A percentile compares a stretch with the other conserved stretches of the same genome.
phyloP scores from a whole-genome alignment of 2,113 vertebrate species.

The Anarrhichthys ocellatus region DNA sequence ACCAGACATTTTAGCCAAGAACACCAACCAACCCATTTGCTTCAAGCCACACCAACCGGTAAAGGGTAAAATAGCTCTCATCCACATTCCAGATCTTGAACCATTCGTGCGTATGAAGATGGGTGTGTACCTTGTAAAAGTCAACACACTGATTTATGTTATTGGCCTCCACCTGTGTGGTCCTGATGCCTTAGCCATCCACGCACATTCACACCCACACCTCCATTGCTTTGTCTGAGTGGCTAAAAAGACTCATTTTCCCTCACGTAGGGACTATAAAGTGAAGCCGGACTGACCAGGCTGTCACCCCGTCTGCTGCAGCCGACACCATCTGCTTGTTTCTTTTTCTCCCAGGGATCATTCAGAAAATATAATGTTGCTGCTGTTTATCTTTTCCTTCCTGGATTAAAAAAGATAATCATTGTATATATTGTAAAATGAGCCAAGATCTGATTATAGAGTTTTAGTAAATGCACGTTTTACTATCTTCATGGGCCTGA shows the following conservation, averaged over 20 bases:
- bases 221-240: conserved; percentile 30
- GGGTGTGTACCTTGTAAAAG: conserved; percentile 66
- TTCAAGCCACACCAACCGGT: neutral
- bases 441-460: neutral
- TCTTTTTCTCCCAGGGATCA: neutral
- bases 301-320: conserved; percentile 23
- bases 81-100: conserved; percentile 11
- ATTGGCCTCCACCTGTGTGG: conserved; percentile 59
- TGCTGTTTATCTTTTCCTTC: neutral
- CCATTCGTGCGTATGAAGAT: conserved; percentile 17
- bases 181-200: conserved; percentile 28
- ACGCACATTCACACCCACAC: conserved; percentile 5
- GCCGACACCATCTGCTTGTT: conserved; percentile 15
- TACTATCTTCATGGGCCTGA: neutral
- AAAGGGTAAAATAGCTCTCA: neutral
- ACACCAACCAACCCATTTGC: conserved; percentile 13
- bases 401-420: neutral
- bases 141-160: conserved; percentile 62
- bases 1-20: conserved; percentile 6
- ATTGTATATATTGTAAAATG: neutral
- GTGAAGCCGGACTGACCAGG: conserved; percentile 20
- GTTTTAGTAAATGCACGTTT: neutral
- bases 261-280: conserved; percentile 26
- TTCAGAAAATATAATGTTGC: conserved; percentile 17
- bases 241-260: conserved; percentile 27